These are phyloP conservation scores for Kryptolebias marmoratus DNA, from an alignment of 2,113 vertebrate species.

Conservation along the genomic window DNA sequence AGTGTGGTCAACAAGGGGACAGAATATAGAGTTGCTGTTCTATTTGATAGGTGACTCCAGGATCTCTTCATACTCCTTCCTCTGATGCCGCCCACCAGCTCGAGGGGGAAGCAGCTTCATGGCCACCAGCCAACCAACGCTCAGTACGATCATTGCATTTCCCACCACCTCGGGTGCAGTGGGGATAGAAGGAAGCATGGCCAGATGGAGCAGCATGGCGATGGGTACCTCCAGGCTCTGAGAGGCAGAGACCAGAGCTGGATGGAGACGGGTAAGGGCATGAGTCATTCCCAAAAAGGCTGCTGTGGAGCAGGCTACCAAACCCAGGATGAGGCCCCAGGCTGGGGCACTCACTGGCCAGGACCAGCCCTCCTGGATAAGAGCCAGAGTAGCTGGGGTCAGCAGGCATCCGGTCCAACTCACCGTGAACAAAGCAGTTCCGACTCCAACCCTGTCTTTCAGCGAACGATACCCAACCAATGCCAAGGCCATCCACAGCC, in stretches of 20 bases:
- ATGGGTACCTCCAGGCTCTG: constrained; percentile 91
- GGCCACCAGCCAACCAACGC: constrained; percentile 76
- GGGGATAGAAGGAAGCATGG: constrained; percentile 84
- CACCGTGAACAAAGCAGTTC: constrained; percentile 92
- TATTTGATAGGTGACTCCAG: constrained; percentile 93
- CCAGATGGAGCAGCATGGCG: constrained; percentile 88
- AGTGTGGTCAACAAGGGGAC: constrained; percentile 5
- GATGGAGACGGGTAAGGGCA: constrained; percentile 90
- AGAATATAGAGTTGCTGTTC: constrained; percentile 40
- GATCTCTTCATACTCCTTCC: constrained; percentile 93
- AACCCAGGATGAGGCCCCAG: constrained; percentile 85
- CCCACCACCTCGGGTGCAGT: constrained; percentile 86
- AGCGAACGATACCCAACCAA: constrained; percentile 94
- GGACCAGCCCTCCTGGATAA: constrained; percentile 85
- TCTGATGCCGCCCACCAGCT: constrained; percentile 80
- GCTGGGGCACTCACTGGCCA: constrained; percentile 85
- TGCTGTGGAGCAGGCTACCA: constrained; percentile 86
- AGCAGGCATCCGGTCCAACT: constrained; percentile 92
- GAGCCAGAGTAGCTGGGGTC: constrained; percentile 85
- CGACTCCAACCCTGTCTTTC: constrained; percentile 90
- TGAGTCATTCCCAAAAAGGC: constrained; percentile 94
- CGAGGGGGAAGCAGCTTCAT: constrained; percentile 75
- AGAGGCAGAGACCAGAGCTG: constrained; percentile 91
- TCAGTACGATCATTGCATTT: constrained; percentile 86
- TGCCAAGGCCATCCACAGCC: constrained; percentile 91